Conservation (phyloP, 2,113 vertebrate genomes). For the Pangasianodon gigas region DNA sequence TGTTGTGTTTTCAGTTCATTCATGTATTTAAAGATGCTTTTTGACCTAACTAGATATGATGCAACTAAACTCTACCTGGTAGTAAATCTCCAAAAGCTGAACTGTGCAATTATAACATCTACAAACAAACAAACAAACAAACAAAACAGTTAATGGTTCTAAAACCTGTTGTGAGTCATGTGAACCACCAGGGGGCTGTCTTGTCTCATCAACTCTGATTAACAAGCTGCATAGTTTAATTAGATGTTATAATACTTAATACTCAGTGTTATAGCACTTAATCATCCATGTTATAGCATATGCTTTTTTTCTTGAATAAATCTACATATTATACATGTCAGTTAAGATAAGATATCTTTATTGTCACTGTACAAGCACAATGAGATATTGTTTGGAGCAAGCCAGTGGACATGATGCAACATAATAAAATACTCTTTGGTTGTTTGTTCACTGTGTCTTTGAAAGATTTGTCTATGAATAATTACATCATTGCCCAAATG, state of each 20-base stretch:
- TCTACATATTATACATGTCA: neutral
- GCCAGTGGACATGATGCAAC: neutral
- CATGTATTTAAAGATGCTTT: neutral
- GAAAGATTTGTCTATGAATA: neutral
- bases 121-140: neutral
- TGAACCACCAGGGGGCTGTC: slow-evolving; percentile 44
- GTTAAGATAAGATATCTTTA: neutral
- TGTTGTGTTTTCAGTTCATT: neutral
- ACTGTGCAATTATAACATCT: neutral
- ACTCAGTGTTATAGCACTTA: neutral
- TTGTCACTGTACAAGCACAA: no score
- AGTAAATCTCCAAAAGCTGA: neutral
- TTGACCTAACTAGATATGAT: neutral
- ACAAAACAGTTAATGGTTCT: neutral
- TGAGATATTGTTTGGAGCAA: neutral
- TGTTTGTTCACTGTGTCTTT: neutral
- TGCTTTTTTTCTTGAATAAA: neutral
- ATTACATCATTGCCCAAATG: neutral
- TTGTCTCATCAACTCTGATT: neutral
- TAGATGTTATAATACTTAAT: neutral
- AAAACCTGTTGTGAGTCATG: neutral
- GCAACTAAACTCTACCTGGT: neutral
- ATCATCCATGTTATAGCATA: neutral
- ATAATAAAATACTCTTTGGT: neutral
- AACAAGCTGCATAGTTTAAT: neutral